phyloP scores from a whole-genome alignment of 2,113 vertebrate genomes.

The Polypterus senegalus region DNA sequence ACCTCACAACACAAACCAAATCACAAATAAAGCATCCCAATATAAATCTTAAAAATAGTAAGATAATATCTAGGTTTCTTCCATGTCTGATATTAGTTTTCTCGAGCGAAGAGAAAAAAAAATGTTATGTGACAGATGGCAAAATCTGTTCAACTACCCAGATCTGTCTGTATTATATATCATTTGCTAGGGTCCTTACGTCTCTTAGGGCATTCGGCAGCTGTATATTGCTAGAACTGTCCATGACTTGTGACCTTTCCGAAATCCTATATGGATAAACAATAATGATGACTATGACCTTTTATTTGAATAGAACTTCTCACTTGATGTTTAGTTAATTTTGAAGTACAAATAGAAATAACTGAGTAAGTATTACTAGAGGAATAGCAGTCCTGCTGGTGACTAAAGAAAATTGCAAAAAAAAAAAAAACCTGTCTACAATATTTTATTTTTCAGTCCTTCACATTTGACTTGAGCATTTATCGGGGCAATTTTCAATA shows the following conservation, averaged over 20 bases:
- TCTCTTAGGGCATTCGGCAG: not conserved
- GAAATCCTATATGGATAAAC: not conserved
- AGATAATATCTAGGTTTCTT: constrained; percentile 2
- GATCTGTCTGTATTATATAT: not conserved
- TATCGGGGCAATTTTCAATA: no score
- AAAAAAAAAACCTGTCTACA: no score
- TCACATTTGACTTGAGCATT: no score
- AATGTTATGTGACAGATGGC: not conserved
- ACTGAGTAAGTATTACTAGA: no score
- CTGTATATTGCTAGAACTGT: not conserved
- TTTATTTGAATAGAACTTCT: not conserved
- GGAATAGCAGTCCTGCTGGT: no score
- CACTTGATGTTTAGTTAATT: no score
- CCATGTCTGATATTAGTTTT: constrained; percentile 1
- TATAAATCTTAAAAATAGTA: constrained; percentile 1
- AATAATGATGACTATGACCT: not conserved
- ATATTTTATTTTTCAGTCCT: no score
- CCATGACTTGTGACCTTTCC: not conserved
- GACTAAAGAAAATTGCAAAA: no score
- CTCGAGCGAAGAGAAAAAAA: not conserved
- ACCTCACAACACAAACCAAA: constrained; percentile 2
- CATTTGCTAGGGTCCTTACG: not conserved
- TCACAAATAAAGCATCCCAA: not conserved
- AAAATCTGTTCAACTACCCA: not conserved
- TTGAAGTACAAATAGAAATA: no score